Conservation (phyloP, 2,797 vertebrate genomes). For the Ptychobarbus kaznakovi region DNA sequence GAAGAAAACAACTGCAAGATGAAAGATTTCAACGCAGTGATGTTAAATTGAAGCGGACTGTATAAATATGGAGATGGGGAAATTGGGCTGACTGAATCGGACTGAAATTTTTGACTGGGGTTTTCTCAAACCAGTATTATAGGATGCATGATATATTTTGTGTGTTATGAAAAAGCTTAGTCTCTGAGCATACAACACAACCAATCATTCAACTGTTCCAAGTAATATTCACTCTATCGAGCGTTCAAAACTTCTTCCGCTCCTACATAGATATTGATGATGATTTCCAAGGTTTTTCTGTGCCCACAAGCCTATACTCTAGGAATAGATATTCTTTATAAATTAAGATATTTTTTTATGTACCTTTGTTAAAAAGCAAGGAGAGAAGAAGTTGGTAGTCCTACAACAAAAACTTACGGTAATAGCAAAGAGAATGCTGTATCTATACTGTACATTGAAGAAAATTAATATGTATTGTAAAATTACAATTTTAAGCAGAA, state of each 20-base stretch:
- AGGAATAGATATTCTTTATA: slow-evolving; percentile 42
- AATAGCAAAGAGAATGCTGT: slow-evolving; percentile 75
- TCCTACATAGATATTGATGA: slow-evolving; percentile 16
- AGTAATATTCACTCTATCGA: slow-evolving; percentile 30
- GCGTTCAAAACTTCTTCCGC: slow-evolving; percentile 16
- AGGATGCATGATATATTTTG: background rate
- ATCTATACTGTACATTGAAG: slow-evolving; percentile 75
- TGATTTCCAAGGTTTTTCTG: slow-evolving; percentile 48
- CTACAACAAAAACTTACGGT: slow-evolving; percentile 73
- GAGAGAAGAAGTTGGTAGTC: slow-evolving; percentile 68
- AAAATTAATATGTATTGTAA: slow-evolving; percentile 77
- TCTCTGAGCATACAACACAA: slow-evolving; percentile 42
- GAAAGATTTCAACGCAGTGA: slow-evolving; percentile 28
- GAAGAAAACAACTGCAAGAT: slow-evolving; percentile 33
- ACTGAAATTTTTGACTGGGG: background rate
- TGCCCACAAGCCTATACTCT: slow-evolving; percentile 53
- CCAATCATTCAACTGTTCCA: slow-evolving; percentile 36
- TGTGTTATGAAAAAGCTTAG: slow-evolving; percentile 34
- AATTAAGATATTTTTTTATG: slow-evolving; percentile 44
- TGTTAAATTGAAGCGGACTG: background rate
- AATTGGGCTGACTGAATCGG: background rate
- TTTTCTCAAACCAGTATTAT: background rate
- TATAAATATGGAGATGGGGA: background rate
- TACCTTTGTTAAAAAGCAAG: slow-evolving; percentile 66
- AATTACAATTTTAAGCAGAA: slow-evolving; percentile 53